Conservation (phyloP, 2,888 invertebrate species). For the Vannuccia rotundouncinata region DNA sequence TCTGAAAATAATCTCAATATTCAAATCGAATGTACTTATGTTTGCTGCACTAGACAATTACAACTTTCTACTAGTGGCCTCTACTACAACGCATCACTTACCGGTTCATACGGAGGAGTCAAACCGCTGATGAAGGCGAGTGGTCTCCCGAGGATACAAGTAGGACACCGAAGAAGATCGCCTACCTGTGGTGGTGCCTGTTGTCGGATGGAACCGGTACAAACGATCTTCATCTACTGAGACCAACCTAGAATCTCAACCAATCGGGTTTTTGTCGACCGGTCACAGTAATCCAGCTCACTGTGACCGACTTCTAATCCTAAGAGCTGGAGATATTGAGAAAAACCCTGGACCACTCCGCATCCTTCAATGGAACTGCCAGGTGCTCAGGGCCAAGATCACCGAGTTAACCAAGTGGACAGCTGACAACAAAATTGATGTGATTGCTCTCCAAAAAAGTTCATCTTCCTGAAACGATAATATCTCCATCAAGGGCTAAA, state of each 20-base stretch:
- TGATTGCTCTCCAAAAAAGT: neutral
- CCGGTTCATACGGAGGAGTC: too few species aligned
- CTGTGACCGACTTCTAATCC: neutral
- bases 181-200: neutral
- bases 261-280: neutral
- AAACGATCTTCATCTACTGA: neutral
- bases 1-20: too few species aligned
- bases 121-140: too few species aligned
- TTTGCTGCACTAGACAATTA: too few species aligned
- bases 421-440: neutral
- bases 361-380: neutral
- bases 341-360: neutral
- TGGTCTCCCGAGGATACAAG: too few species aligned
- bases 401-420: neutral
- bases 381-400: neutral
- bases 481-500: neutral
- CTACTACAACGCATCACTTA: too few species aligned
- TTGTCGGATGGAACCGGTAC: neutral
- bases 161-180: too few species aligned
- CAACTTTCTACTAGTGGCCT: too few species aligned
- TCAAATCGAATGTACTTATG: too few species aligned
- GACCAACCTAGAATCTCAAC: neutral
- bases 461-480: neutral
- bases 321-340: neutral
- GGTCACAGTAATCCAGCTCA: neutral